These are phyloP conservation scores for Hydrolagus affinis DNA, from an alignment of 2,113 vertebrate genomes.

Conservation along the genomic window DNA sequence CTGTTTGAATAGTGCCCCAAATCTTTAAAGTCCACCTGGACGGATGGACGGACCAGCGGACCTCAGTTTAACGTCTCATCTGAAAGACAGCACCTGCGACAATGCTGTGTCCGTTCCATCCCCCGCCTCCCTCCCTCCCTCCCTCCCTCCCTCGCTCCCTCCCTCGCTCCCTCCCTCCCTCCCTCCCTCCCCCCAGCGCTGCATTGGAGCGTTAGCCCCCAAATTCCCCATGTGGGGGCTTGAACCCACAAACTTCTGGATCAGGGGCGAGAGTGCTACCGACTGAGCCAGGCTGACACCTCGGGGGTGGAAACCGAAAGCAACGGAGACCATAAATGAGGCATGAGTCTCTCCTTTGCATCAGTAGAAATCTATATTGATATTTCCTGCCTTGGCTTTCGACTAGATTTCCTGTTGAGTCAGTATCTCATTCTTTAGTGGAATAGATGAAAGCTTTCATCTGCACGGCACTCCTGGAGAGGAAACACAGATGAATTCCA, in stretches of 20 bases:
- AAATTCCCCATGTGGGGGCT: neutral
- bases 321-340: neutral
- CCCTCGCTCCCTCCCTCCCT: too few relatives aligned
- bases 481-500: slow-evolving; percentile 13
- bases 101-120: too few relatives aligned
- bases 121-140: too few relatives aligned
- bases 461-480: slow-evolving; percentile 17
- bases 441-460: slow-evolving; percentile 28
- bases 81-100: neutral
- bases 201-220: neutral
- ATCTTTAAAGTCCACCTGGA: neutral
- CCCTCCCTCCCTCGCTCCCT: too few relatives aligned
- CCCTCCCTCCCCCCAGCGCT: too few relatives aligned
- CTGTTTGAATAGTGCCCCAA: too few relatives aligned
- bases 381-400: neutral
- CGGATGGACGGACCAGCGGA: neutral
- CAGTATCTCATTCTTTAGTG: slow-evolving; percentile 10
- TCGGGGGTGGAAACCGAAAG: neutral
- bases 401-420: neutral
- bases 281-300: too few relatives aligned
- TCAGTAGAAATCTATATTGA: neutral
- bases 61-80: slow-evolving; percentile 9
- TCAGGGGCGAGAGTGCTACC: too few relatives aligned
- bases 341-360: neutral
- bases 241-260: too few relatives aligned